Evolutionary conservation across 2,113 vertebrate species (phyloP), one percentile per base, ranked within the genome.

Genomic region (Panthera leo): DNA sequence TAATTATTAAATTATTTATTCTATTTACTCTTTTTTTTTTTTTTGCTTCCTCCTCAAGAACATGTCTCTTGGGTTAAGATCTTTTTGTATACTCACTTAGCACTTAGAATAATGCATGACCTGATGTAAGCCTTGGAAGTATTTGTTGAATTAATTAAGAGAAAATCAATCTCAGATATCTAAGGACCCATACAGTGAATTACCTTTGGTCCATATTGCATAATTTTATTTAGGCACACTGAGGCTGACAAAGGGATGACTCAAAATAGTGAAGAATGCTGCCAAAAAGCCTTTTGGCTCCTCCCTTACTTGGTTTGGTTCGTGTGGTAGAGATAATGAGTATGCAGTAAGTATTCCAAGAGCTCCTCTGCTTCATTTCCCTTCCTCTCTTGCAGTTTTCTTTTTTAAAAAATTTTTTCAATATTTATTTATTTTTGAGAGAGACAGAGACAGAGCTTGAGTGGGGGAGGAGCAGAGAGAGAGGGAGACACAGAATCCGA

Each of bases 61-160:
- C 70, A 5, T 73, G 6, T 78, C 2, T 79, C 18, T 73, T 63
- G 8, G 16, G 21, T 51, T 68, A 65, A 76, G 18, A 85, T 68
- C 58, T 25, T 10, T 75, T 78, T 86, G 27, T 39, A 79, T n/a
- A 70, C 8, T 53, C 45, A 71, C 39, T 78, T 53, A 53, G 45
- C 18, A 42, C 18, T 78, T 63, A 71, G 42, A 93, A 75, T n/a
- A 55, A 63, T 19, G 51, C 31, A 19, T 85, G 63, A 18, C 18
- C 65, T 80, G 73, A 93, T 67, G 5, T 53, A 85, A 80, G 55
- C 19, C 36, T 93, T 85, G 80, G 21, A 85, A 80, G 45, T 67
- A 48, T 85, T 93, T 89, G 36, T 71, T 80, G 45, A 75, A 39
- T 75, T 91, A 86, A 96, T 85, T 79, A 67, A 76, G 42, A 36